A percentile compares a stretch with the other conserved stretches of the same genome.
Evolutionary conservation across 2,113 vertebrate genomes (phyloP).

Genomic region (Grammomys surdaster): DNA sequence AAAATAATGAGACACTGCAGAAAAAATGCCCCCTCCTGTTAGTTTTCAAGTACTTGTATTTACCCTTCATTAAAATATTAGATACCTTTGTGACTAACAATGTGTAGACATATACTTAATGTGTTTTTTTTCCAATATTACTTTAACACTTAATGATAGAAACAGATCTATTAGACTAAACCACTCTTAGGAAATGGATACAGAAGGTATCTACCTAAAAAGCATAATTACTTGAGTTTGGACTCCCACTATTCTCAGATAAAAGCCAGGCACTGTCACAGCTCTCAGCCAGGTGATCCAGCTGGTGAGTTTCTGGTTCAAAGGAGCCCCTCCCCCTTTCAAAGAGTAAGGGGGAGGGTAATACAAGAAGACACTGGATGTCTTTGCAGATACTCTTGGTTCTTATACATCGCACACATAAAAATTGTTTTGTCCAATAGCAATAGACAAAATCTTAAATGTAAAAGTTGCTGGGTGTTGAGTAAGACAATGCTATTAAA

Average conservation of each 20-base stretch:
- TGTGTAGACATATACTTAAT: not conserved
- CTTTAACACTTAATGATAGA: not conserved
- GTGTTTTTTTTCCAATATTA: not conserved
- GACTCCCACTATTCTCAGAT: not conserved
- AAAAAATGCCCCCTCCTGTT: not conserved
- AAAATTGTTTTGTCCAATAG: not conserved
- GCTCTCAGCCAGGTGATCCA: not conserved
- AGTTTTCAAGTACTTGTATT: not conserved
- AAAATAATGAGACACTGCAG: not conserved
- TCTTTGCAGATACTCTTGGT: not conserved
- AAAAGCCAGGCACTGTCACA: not conserved
- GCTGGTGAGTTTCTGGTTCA: not conserved
- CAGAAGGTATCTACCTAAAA: too few relatives aligned
- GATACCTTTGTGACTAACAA: not conserved
- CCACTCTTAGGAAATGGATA: not conserved
- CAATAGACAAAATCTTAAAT: not conserved
- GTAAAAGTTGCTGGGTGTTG: not conserved
- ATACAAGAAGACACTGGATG: not conserved
- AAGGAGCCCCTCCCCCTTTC: not conserved
- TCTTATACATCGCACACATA: not conserved
- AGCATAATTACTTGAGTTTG: not conserved
- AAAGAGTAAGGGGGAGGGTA: too few relatives aligned
- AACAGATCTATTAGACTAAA: not conserved
- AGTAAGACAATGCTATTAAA: not conserved
- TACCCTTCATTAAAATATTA: not conserved